A percentile compares a stretch with the other conserved stretches of the same genome.
These are phyloP conservation scores for Babylonia areolata DNA, from an alignment of 1,140 invertebrate genomes.

Conservation along the genomic window DNA sequence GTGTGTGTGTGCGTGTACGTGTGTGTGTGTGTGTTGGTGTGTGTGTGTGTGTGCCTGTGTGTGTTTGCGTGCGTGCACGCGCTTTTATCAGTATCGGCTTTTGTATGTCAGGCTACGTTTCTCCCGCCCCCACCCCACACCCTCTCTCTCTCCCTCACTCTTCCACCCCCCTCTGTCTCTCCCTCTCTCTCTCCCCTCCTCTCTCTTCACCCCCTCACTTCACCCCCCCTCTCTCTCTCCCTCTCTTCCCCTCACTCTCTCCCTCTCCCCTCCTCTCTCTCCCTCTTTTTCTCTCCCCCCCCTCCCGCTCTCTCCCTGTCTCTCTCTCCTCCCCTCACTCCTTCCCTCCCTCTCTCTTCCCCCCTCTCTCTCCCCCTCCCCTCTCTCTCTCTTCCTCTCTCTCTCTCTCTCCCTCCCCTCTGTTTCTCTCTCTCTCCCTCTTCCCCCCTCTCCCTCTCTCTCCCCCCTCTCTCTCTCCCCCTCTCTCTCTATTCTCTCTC, in stretches of 20 bases:
- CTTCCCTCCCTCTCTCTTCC: background rate
- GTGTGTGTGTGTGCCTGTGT: too few species aligned
- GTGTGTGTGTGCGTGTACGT: too few species aligned
- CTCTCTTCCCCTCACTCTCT: background rate
- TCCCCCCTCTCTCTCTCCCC: constrained; percentile 4
- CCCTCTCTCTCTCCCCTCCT: background rate
- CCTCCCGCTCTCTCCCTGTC: too few species aligned
- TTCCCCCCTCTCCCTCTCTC: background rate
- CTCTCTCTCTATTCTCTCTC: background rate
- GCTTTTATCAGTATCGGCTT: too few species aligned
- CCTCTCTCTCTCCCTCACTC: background rate
- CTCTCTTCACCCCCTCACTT: background rate
- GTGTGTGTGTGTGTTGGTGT: too few species aligned
- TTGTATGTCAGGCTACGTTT: too few species aligned
- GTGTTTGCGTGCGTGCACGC: too few species aligned
- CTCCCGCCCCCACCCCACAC: too few species aligned
- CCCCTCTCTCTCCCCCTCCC: background rate
- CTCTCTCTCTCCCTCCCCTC: constrained; percentile 22
- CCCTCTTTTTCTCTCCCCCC: background rate
- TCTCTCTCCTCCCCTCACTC: background rate
- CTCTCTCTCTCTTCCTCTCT: constrained; percentile 18
- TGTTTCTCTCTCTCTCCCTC: background rate
- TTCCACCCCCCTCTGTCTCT: background rate
- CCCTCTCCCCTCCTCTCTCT: background rate
- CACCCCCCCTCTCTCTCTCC: background rate